Evolutionary conservation across 92 coral and sea anemone species (phyloP).

Genomic region (Galaxea fascicularis): DNA sequence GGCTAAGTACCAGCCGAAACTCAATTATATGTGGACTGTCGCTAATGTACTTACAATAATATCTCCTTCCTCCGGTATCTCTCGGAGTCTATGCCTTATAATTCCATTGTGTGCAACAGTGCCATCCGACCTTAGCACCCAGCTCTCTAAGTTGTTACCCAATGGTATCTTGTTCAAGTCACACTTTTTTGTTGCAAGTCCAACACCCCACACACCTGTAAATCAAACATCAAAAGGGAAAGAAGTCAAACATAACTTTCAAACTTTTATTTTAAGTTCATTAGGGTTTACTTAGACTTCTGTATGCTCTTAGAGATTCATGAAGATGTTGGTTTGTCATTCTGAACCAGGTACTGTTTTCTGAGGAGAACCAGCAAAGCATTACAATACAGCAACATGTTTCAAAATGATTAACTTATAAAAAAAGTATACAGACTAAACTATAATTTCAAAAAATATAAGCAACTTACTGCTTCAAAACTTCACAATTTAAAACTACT

Average conservation of each 20-base stretch:
- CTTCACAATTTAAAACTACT: too few relatives aligned
- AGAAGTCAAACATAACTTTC: background rate
- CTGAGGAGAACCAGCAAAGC: too few relatives aligned
- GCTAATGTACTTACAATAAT: conserved; percentile 76
- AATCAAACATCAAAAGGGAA: background rate
- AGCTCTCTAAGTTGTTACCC: conserved; percentile 89
- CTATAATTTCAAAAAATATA: too few relatives aligned
- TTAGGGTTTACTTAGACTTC: too few relatives aligned
- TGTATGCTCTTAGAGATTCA: too few relatives aligned
- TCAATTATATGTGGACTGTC: background rate
- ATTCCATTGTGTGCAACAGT: conserved; percentile 81
- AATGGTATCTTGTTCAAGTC: conserved; percentile 92
- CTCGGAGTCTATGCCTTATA: conserved; percentile 74
- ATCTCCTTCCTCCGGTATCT: conserved; percentile 94
- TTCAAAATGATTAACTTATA: too few relatives aligned
- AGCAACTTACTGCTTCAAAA: too few relatives aligned
- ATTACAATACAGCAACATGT: too few relatives aligned
- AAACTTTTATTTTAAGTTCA: too few relatives aligned
- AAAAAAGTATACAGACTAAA: too few relatives aligned
- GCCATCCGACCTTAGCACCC: conserved; percentile 98
- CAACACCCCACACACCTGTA: conserved; percentile 97
- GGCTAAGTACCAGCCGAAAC: background rate
- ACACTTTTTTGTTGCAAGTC: conserved; percentile 90
- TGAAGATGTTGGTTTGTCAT: too few relatives aligned
- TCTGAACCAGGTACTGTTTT: too few relatives aligned